Conservation (phyloP, 1,140 invertebrate species). For the Rhopalosiphum maidis region DNA sequence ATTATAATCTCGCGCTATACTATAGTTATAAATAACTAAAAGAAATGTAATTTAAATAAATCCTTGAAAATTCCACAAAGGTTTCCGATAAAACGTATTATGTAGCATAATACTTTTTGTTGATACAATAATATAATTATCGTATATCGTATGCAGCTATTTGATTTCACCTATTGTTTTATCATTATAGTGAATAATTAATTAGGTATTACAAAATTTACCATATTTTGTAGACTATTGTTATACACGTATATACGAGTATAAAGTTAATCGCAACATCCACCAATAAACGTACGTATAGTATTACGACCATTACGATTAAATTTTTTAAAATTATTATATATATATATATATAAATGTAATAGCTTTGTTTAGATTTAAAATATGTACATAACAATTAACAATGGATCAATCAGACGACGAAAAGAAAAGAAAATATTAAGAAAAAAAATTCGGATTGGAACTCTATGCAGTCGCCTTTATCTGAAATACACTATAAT, state of each 20-base stretch:
- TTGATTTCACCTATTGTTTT: neutral
- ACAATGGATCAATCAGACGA: neutral
- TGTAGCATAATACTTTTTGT: neutral
- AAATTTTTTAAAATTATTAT: too few species aligned
- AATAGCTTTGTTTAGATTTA: neutral
- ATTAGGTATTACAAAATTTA: neutral
- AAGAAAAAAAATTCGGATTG: neutral
- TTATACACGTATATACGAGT: neutral
- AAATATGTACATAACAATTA: neutral
- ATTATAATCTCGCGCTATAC: neutral
- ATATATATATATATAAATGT: neutral
- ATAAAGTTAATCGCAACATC: neutral
- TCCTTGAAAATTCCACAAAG: neutral
- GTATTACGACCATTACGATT: neutral
- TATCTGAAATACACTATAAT: neutral
- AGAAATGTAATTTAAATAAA: neutral
- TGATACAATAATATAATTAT: neutral
- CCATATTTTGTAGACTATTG: neutral
- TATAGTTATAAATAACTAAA: neutral
- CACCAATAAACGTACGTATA: neutral
- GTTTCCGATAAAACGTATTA: neutral
- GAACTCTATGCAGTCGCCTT: neutral
- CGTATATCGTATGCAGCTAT: neutral
- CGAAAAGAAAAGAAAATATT: neutral
- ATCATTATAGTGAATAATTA: neutral